Conservation (phyloP, 2,113 vertebrate species). For the Prunella himalayana region DNA sequence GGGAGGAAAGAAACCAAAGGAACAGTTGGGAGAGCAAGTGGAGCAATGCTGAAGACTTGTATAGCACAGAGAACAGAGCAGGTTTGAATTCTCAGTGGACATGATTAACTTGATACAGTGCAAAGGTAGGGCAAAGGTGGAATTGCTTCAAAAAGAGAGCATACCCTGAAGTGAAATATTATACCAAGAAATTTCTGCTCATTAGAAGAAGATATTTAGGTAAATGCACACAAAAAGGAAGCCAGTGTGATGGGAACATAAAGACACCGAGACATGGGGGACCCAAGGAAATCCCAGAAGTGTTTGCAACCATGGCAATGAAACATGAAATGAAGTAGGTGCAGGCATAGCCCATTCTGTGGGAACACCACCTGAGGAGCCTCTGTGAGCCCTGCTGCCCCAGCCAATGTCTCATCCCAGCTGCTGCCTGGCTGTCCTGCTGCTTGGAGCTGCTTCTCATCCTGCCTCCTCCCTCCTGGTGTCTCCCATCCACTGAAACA, state of each 20-base stretch:
- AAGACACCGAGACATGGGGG: neutral
- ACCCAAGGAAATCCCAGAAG: neutral
- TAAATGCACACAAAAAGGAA: neutral
- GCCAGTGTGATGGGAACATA: neutral
- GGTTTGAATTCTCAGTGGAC: constrained; percentile 39
- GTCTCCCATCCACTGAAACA: accelerated
- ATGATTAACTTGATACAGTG: constrained; percentile 27
- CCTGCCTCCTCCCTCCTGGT: neutral
- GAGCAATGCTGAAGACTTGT: constrained; percentile 24
- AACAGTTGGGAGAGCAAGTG: constrained; percentile 11
- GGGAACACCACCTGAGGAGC: neutral
- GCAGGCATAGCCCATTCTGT: neutral
- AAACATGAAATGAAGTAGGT: neutral
- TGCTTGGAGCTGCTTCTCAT: neutral
- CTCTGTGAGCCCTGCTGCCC: neutral
- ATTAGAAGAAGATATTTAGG: neutral
- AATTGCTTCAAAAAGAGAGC: constrained; percentile 33
- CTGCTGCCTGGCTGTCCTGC: neutral
- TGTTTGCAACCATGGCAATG: neutral
- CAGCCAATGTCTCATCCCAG: neutral
- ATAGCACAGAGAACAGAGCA: constrained; percentile 24
- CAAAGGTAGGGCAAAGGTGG: constrained; percentile 51
- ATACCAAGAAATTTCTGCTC: neutral
- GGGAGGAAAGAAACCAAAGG: neutral
- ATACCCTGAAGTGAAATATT: constrained; percentile 17